Conservation (phyloP, 2,113 vertebrate genomes). For the Myotis brandtii region DNA sequence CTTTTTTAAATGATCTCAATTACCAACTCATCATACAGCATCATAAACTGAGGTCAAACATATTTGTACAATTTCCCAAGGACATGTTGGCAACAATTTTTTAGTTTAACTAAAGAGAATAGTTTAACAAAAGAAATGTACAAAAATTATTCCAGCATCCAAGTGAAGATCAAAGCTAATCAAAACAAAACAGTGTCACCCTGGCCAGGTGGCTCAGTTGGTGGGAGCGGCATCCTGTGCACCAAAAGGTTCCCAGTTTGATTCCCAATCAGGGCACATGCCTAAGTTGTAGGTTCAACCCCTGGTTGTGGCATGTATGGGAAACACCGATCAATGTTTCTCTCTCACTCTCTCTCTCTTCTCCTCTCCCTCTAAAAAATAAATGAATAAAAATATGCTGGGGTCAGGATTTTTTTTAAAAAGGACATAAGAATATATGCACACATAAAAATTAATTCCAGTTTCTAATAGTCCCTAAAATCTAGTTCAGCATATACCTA, state of each 20-base stretch:
- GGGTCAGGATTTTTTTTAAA: background rate
- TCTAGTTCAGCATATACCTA: background rate
- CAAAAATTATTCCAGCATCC: background rate
- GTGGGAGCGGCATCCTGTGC: background rate
- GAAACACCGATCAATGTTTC: background rate
- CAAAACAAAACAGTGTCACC: background rate
- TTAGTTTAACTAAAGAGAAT: constrained; percentile 15
- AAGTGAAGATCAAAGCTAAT: background rate
- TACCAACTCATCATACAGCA: background rate
- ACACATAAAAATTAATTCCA: background rate
- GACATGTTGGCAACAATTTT: background rate
- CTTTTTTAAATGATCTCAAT: background rate
- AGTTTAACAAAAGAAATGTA: constrained; percentile 25
- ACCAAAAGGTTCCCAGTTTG: background rate
- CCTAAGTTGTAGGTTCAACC: no score
- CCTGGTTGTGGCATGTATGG: background rate
- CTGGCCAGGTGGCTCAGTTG: background rate
- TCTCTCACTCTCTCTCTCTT: background rate
- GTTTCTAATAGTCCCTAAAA: constrained; percentile 2
- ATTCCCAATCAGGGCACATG: background rate
- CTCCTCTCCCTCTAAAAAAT: background rate
- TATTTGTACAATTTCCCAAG: background rate
- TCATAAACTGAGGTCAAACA: background rate
- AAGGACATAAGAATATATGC: background rate
- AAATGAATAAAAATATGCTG: background rate